Base-by-base conservation (phyloP, 1,140 invertebrate genomes). In the Bactericera cockerelli region DNA sequence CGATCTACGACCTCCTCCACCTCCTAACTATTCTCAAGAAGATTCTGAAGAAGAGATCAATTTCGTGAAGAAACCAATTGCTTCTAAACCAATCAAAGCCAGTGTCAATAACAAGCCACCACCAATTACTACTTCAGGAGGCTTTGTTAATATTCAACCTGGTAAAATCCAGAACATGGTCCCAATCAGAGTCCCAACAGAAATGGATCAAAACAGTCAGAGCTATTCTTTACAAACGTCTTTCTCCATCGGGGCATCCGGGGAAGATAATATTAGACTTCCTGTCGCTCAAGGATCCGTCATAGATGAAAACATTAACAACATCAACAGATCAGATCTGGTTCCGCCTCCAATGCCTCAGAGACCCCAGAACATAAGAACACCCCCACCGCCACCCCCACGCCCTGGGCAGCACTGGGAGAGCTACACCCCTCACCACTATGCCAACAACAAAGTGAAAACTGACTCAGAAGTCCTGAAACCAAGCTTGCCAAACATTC, bases 401-500 rank as follows among this genome's bases (percentile, higher is more conserved):
- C 19, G 55, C 8, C 56, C 22, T 16, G 31, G 8, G 28, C 56
- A 57, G 13, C 56, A 26, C 8, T 33, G 26, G 24, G 56, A 57
- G 21, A 57, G 56, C 14, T 19, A 57, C 21, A 26, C 38, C 14
- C 58, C 60, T 36, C 61, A 57, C 22, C 24, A 58, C 19, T 63
- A 58, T 55, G 39, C 56, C 13, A 56, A 56, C 14, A 65, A 62
- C 28, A 59, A 63, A 61, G 55, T 56, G 24, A 64, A 65, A 60
- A 59, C 57, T 21, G 58, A 61, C 36, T 26, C 22, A 33, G 21
- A 56, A 53, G 58, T 31, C 19, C 57, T 58, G n/a, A 55, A 63
- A 21, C 62, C 42, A 14, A 59, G 76, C 61, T 63, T 84, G 49
- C 82, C 82, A 0, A 84, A 84, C 63, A 83, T 84, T 62, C 63